A percentile compares a stretch with the other conserved stretches of the same genome.
These are phyloP conservation scores for Helleia helle DNA, from an alignment of 2,888 invertebrate species.

Conservation along the genomic window DNA sequence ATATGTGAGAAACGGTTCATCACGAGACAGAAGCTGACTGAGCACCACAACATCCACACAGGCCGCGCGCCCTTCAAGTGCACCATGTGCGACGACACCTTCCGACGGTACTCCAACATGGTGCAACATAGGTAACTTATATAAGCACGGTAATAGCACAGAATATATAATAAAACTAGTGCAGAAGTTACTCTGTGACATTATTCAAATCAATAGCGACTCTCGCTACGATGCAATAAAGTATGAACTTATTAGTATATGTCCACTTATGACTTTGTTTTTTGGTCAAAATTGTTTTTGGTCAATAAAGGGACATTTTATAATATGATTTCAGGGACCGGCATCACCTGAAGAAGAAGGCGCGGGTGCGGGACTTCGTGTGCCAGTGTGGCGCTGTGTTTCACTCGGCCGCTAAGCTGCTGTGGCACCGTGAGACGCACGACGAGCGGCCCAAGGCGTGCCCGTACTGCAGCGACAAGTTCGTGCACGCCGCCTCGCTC, in stretches of 20 bases:
- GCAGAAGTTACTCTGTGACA: too few relatives aligned
- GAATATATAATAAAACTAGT: too few relatives aligned
- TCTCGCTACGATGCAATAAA: too few relatives aligned
- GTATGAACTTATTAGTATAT: too few relatives aligned
- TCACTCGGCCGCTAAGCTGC: constrained; percentile 87
- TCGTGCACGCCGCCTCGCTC: constrained; percentile 87
- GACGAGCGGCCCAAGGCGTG: constrained; percentile 88
- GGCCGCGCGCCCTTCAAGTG: constrained; percentile 88
- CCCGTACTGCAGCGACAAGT: constrained; percentile 88
- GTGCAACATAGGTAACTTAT: constrained; percentile 81
- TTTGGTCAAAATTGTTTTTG: too few relatives aligned
- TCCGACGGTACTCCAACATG: constrained; percentile 87
- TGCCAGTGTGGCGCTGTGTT: constrained; percentile 87
- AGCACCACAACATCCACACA: constrained; percentile 88
- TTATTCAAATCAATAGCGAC: too few relatives aligned
- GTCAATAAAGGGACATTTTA: background rate
- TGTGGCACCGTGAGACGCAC: constrained; percentile 91
- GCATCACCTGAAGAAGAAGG: constrained; percentile 82
- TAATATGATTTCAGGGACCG: constrained; percentile 62
- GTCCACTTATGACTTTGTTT: too few relatives aligned
- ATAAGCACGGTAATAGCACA: too few relatives aligned
- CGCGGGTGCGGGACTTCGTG: constrained; percentile 79
- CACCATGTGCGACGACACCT: constrained; percentile 84
- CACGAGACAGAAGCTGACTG: constrained; percentile 85
- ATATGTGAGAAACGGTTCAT: constrained; percentile 88